Conservation (phyloP, 2,888 invertebrate species). For the Drosophila paucipuncta region DNA sequence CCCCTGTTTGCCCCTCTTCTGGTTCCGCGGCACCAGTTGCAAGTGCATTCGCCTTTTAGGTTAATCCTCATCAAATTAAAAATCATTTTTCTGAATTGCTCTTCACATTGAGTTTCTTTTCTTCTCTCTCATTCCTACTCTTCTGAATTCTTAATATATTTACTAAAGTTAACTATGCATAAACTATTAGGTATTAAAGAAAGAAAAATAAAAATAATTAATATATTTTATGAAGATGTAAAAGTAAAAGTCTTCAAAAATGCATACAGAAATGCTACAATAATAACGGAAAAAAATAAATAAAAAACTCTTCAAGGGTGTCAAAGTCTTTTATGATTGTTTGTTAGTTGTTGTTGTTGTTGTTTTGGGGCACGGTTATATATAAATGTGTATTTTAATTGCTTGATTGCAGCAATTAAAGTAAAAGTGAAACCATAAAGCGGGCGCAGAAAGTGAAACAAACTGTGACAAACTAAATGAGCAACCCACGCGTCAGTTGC, state of each 20-base stretch:
- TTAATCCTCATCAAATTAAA: constrained; percentile 77
- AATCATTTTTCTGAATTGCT: constrained; percentile 77
- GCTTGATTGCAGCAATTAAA: constrained; percentile 77
- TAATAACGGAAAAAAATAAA: constrained; percentile 3
- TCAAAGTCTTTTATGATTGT: constrained; percentile 25
- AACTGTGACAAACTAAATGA: constrained; percentile 51
- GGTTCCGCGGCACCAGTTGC: background rate
- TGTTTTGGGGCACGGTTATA: constrained; percentile 24
- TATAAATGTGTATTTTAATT: constrained; percentile 48
- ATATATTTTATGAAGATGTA: background rate
- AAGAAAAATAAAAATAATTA: background rate
- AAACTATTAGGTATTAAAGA: background rate
- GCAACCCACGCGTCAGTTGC: constrained; percentile 56
- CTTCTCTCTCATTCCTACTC: background rate
- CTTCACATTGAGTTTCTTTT: constrained; percentile 47
- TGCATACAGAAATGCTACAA: background rate
- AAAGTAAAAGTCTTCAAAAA: background rate
- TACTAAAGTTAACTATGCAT: background rate
- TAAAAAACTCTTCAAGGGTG: constrained; percentile 36
- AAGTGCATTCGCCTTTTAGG: constrained; percentile 49
- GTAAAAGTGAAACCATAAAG: constrained; percentile 65
- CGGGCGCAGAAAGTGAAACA: constrained; percentile 16
- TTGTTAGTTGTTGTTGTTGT: constrained; percentile 33
- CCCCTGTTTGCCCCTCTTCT: constrained; percentile 6
- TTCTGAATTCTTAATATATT: background rate